Evolutionary conservation across 2,797 vertebrate genomes (phyloP).

Genomic region (Diplodus sargus): DNA sequence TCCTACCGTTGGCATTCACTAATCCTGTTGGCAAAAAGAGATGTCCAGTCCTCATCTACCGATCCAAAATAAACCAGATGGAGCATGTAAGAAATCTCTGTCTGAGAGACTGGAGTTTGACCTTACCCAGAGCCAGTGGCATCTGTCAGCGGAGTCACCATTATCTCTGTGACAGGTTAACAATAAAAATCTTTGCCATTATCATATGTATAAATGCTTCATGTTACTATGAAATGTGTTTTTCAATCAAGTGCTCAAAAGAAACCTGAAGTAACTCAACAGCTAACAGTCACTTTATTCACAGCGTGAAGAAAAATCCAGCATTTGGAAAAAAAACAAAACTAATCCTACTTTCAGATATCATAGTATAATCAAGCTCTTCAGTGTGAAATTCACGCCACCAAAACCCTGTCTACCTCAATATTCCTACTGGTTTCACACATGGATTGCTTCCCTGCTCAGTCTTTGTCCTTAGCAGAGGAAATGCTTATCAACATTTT

Average conservation of each 20-base stretch:
- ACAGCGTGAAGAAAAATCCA: background rate
- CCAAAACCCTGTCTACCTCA: background rate
- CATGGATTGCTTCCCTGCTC: background rate
- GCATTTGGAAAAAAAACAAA: background rate
- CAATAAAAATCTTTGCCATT: background rate
- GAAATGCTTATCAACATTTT: background rate
- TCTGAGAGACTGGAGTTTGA: conserved; percentile 9
- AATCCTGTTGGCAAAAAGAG: background rate
- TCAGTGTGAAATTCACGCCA: background rate
- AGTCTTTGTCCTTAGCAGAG: background rate
- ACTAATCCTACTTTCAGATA: background rate
- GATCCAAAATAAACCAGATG: background rate
- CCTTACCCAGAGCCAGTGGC: conserved; percentile 3
- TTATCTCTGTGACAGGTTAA: conserved; percentile 9
- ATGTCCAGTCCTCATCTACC: background rate
- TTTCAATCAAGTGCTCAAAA: background rate
- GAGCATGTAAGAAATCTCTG: background rate
- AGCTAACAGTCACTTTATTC: background rate
- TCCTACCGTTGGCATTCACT: background rate
- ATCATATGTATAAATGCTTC: background rate
- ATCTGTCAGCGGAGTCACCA: conserved; percentile 12
- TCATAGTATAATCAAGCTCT: background rate
- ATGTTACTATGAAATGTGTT: background rate
- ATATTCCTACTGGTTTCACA: background rate
- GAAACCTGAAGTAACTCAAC: background rate